These are phyloP conservation scores for Ceratoteleas bidentatus DNA, from an alignment of 1,140 invertebrate species.

Conservation along the genomic window DNA sequence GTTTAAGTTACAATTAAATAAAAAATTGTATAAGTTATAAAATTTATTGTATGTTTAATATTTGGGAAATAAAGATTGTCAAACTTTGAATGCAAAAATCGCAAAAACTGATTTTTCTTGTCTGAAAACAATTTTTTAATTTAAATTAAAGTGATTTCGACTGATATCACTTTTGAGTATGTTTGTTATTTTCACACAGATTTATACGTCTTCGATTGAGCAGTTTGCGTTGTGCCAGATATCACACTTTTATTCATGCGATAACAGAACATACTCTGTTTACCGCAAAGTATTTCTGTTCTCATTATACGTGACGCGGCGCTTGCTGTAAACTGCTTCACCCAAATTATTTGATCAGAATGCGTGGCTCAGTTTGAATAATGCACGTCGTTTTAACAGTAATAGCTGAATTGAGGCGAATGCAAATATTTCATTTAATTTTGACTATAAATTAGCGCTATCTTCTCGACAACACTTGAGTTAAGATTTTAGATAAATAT, in stretches of 20 bases:
- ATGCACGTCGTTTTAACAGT: constrained; percentile 18
- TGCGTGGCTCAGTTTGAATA: constrained; percentile 26
- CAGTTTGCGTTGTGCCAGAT: neutral
- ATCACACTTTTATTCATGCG: neutral
- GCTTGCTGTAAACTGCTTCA: constrained; percentile 1
- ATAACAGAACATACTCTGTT: constrained; percentile 4
- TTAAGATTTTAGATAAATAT: constrained; percentile 31
- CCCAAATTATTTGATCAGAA: constrained; percentile 19
- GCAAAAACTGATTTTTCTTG: no score
- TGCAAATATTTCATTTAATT: constrained; percentile 41
- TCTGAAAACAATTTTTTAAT: no score
- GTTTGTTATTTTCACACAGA: no score
- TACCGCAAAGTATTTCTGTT: constrained; percentile 11
- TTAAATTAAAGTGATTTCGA: no score
- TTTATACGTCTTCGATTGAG: no score
- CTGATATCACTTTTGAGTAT: no score
- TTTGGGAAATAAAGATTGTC: no score
- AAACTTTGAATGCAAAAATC: no score
- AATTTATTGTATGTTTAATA: no score
- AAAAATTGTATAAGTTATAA: no score
- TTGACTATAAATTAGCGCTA: constrained; percentile 27
- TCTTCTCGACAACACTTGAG: constrained; percentile 12
- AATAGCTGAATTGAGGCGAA: constrained; percentile 21
- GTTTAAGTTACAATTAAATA: no score
- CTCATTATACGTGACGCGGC: constrained; percentile 1